Evolutionary conservation across 2,113 vertebrate genomes (phyloP).

Genomic region (Lepus timidus): DNA sequence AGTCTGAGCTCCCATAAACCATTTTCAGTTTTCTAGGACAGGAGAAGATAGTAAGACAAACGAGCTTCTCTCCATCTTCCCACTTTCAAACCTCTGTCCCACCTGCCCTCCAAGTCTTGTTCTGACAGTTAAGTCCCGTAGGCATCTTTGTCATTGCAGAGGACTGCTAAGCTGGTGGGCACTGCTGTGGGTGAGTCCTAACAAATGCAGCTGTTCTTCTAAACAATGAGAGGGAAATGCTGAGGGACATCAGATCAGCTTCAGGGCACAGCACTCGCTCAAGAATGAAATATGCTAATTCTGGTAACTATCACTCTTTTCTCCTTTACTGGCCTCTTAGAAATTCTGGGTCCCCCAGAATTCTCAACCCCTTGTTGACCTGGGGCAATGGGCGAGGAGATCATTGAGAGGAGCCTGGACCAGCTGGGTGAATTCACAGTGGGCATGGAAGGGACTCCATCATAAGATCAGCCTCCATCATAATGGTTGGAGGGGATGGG

Average conservation of each 20-base stretch:
- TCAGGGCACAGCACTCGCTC: too few species aligned
- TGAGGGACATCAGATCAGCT: neutral
- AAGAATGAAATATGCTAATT: neutral
- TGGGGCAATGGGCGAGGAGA: neutral
- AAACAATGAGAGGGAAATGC: neutral
- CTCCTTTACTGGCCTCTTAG: neutral
- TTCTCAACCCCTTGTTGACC: neutral
- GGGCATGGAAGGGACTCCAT: neutral
- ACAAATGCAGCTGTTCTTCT: neutral
- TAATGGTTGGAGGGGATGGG: neutral
- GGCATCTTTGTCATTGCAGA: neutral
- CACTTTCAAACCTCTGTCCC: constrained; percentile 51
- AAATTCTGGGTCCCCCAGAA: neutral
- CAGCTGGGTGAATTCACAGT: neutral
- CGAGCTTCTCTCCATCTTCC: constrained; percentile 64
- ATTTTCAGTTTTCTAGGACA: constrained; percentile 86
- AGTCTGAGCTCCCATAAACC: constrained; percentile 87
- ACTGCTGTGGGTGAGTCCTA: too few species aligned
- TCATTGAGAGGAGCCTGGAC: neutral
- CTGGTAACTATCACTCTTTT: neutral
- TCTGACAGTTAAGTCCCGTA: neutral
- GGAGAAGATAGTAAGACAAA: constrained; percentile 88
- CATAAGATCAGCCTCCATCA: neutral
- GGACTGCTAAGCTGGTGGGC: too few species aligned
- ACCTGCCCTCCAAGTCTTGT: neutral